Percentiles rank a stretch among this genome's conserved stretches.
These are phyloP conservation scores for Athene cunicularia DNA, from an alignment of 2,113 vertebrate species.

Conservation along the genomic window DNA sequence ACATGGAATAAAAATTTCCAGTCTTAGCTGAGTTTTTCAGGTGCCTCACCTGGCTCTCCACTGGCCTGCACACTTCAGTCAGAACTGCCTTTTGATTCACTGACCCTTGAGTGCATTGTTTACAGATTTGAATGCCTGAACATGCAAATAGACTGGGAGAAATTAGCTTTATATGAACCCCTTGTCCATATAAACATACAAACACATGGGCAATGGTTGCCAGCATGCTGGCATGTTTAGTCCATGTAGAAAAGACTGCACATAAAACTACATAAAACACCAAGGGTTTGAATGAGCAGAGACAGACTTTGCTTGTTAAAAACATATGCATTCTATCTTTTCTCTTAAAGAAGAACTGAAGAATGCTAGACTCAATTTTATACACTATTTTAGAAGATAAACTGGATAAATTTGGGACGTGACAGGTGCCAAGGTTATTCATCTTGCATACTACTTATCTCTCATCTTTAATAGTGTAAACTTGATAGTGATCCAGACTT, in stretches of 20 bases:
- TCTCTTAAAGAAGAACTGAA: background rate
- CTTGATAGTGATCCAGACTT: background rate
- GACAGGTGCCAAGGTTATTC: background rate
- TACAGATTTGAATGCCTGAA: background rate
- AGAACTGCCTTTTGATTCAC: background rate
- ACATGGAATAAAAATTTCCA: background rate
- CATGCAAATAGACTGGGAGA: background rate
- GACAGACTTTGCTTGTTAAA: background rate
- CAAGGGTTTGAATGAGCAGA: background rate
- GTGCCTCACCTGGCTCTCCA: background rate
- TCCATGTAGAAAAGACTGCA: background rate
- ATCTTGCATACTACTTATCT: background rate
- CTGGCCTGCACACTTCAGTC: background rate
- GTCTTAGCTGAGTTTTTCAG: background rate
- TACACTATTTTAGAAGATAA: background rate
- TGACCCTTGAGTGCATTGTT: background rate
- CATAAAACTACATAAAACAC: background rate
- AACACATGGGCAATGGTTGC: background rate
- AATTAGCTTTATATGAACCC: background rate
- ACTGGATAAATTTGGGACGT: background rate
- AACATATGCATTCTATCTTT: background rate
- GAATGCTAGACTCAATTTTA: background rate
- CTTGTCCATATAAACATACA: background rate
- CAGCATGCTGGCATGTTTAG: background rate
- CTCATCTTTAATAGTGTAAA: background rate